phyloP scores from a whole-genome alignment of 2,113 vertebrate genomes.

The Brevimyrus niger region DNA sequence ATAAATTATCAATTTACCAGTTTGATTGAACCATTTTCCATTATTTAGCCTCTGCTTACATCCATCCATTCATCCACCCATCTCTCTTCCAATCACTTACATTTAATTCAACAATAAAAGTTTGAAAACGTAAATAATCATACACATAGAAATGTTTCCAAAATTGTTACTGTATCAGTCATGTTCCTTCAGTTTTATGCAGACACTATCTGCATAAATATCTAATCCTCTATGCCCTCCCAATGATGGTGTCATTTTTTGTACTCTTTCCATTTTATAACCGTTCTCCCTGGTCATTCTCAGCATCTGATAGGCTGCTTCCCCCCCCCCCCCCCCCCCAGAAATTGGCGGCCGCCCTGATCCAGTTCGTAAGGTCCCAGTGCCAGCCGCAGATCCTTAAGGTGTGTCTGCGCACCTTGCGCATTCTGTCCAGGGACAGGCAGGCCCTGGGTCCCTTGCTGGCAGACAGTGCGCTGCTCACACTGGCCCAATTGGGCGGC shows the following conservation, averaged over 20 bases:
- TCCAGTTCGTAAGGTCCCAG: conserved; percentile 45
- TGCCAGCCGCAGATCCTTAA: conserved; percentile 36
- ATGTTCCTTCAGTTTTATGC: background rate
- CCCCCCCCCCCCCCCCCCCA: conserved; percentile 13
- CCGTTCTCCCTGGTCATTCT: background rate
- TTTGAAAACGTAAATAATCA: background rate
- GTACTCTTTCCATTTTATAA: background rate
- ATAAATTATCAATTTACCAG: background rate
- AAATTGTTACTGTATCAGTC: background rate
- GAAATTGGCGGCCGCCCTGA: conserved; percentile 48
- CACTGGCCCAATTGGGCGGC: conserved; percentile 47
- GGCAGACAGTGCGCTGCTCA: conserved; percentile 47
- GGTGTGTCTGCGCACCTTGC: conserved; percentile 45
- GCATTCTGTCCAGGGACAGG: conserved; percentile 58
- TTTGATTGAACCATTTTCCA: background rate
- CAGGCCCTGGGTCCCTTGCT: conserved; percentile 51
- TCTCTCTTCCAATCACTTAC: background rate
- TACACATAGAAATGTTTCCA: background rate
- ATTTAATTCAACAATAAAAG: background rate
- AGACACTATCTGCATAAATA: too few species aligned
- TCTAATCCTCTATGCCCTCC: background rate
- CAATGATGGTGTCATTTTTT: background rate
- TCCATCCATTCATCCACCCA: background rate
- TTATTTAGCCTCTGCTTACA: background rate
- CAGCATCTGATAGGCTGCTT: background rate